These are phyloP conservation scores for Cisticola juncidis DNA, from an alignment of 2,113 vertebrate genomes.

Conservation along the genomic window DNA sequence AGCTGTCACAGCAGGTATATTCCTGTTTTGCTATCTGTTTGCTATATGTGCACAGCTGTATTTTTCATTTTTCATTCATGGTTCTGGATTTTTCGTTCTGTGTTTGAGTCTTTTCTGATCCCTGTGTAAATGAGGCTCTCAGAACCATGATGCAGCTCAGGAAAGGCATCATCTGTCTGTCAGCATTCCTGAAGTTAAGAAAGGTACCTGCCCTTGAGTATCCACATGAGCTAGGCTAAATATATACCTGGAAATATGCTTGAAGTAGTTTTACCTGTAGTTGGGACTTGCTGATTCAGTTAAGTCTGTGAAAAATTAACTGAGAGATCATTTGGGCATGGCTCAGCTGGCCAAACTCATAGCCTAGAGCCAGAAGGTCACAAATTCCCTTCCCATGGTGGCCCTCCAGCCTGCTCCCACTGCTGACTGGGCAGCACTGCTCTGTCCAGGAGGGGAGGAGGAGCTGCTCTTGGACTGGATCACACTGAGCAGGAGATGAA, in stretches of 20 bases:
- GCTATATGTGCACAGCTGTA: neutral
- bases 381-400: neutral
- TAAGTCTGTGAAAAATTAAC: conserved; percentile 20
- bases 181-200: neutral
- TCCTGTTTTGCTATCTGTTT: neutral
- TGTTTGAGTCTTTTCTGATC: neutral
- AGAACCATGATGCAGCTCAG: neutral
- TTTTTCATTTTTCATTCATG: too few relatives aligned
- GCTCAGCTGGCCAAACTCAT: neutral
- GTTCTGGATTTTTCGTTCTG: neutral
- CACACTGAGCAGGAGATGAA: neutral
- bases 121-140: neutral
- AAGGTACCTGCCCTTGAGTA: neutral
- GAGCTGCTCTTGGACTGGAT: neutral
- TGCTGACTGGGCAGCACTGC: neutral
- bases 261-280: neutral
- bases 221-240: neutral
- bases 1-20: neutral
- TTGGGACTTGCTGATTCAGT: neutral
- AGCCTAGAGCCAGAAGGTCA: neutral
- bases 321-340: neutral
- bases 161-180: neutral
- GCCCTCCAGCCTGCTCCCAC: neutral
- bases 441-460: neutral
- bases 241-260: neutral